Evolutionary conservation across 2,888 invertebrate species (phyloP), one percentile per base, ranked within the genome.

Genomic region (Protodeltote pygarga): DNA sequence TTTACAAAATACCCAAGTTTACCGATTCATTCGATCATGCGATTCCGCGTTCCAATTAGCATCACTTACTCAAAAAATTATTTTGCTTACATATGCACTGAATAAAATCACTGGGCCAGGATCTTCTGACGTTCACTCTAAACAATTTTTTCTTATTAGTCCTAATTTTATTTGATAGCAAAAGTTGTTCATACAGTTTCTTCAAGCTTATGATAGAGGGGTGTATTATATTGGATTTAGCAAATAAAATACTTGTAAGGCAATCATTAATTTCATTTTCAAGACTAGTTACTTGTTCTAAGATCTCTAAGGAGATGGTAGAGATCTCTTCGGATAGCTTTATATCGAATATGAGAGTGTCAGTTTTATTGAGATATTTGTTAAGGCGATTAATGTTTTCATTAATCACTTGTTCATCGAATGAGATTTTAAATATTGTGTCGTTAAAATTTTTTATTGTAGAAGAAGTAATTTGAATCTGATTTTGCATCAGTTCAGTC

Each of bases 331-430:
- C 15, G 4, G n/a, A 15, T 2, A 28, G n/a, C n/a, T 28, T 28
- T 1, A 28, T 15, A 8, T 28, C 27, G 5, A 28, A 54, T 31
- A 31, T 45, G n/a, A n/a, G n/a, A n/a, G n/a, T 19, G 19, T 19
- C 6, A 19, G 19, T 19, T 6, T 19, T 19, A 6, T 19, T 19
- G 6, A 19, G 19, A 6, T 19, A 19, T 5, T 4, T 19, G 6
- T 6, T 19, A 19, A 19, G 4, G 4, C 6, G 4, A 19, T 19
- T 19, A 5, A 19, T 4, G 6, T 19, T 19, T 19, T 19, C 19
- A 19, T 19, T 19, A 5, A 19, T 19, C 6, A 19, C 4, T 4
- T 19, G 4, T 19, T 19, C 19, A 6, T 19, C 19, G 19, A 5
- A 19, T 19, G 19, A 19, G 6, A 19, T 19, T 19, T 19, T 19